phyloP scores from a whole-genome alignment of 2,113 vertebrate species.

The Tinamus guttatus region DNA sequence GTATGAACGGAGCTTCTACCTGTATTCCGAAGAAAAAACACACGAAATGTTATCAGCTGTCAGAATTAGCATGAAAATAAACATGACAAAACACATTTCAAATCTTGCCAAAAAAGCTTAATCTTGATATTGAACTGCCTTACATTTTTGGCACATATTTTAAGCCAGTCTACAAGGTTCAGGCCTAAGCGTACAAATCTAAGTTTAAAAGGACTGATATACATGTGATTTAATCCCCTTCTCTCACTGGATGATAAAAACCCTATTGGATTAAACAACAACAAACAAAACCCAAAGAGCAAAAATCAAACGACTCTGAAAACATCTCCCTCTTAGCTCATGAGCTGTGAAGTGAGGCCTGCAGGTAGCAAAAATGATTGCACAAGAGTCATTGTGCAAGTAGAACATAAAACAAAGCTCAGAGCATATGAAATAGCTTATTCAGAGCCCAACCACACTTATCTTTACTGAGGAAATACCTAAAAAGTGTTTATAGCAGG shows the following conservation, averaged over 20 bases:
- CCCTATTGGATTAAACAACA: background rate
- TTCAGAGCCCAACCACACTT: background rate
- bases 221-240: background rate
- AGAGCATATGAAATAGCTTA: background rate
- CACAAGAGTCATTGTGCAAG: background rate
- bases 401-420: background rate
- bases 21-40: conserved; percentile 39
- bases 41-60: background rate
- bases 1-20: conserved; percentile 98
- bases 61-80: background rate
- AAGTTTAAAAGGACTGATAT: background rate
- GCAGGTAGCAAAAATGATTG: background rate
- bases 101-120: background rate
- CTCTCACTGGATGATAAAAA: background rate
- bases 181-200: background rate
- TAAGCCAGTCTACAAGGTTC: background rate
- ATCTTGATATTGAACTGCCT: background rate
- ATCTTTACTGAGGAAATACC: background rate
- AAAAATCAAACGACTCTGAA: background rate
- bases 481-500: background rate
- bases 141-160: background rate
- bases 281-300: background rate
- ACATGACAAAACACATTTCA: background rate
- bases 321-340: too few relatives aligned
- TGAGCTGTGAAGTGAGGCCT: too few relatives aligned